Conservation (phyloP, 2,888 invertebrate genomes). For the Imbricaverruca yamaguchii region DNA sequence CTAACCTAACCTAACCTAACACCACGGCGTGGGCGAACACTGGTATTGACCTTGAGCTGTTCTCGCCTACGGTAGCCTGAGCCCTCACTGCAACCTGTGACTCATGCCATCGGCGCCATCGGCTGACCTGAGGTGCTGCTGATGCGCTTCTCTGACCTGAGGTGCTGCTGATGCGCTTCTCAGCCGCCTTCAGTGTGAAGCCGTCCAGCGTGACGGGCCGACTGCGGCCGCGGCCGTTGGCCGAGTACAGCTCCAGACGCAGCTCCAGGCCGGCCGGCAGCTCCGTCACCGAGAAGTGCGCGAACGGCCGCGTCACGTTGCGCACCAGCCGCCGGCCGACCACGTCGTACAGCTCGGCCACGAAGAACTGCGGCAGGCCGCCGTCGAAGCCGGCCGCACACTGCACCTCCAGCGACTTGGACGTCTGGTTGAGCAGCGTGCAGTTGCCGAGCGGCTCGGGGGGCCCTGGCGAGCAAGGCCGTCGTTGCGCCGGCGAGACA, state of each 20-base stretch:
- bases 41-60: no score
- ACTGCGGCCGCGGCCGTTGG: not conserved
- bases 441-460: constrained; percentile 25
- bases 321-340: not conserved
- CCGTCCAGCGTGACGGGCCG: not conserved
- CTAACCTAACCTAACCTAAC: no score
- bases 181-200: not conserved
- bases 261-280: constrained; percentile 4
- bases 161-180: not conserved
- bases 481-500: no score
- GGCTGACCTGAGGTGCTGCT: not conserved
- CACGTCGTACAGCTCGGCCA: constrained; percentile 24
- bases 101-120: no score
- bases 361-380: constrained; percentile 26
- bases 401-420: constrained; percentile 16
- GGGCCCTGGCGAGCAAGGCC: constrained; percentile 2
- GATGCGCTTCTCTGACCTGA: not conserved
- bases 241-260: not conserved
- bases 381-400: constrained; percentile 27
- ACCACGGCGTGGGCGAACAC: no score
- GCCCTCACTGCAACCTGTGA: no score
- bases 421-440: constrained; percentile 24
- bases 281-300: not conserved
- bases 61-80: no score
- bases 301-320: not conserved